Evolutionary conservation across 2,888 invertebrate species (phyloP), one percentile per base, ranked within the genome.

Genomic region (Venusia cambrica): DNA sequence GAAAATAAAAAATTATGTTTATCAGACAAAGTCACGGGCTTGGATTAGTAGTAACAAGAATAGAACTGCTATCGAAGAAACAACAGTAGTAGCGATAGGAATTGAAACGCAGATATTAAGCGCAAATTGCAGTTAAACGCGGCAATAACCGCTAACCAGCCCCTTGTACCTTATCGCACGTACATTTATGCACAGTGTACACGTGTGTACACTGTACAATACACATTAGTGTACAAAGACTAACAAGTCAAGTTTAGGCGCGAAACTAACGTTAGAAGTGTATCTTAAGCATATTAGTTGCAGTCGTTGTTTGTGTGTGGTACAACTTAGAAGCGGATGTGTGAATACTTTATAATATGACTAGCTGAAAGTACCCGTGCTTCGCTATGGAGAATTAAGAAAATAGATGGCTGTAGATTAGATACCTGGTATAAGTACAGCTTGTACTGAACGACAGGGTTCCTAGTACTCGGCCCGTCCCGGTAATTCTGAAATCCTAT

Each of bases 191-290:
- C 26, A 26, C 13, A 4, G 3, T 22, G 24, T 24, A 22, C 29
- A 33, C 33, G 25, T 19, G 29, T 22, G 11, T 25, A 30, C 22
- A 12, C 2, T n/a, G 12, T 22, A 20, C 20, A 10, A 2, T 16
- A 5, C 2, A 5, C 19, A 8, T 4, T 8, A 8, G 20, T 66
- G 57, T 66, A 67, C 62, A 60, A 72, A 75, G 70, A 75, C 76
- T 36, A 42, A 38, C 33, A 73, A 32, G 34, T 26, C 38, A 69
- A 73, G 64, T 67, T 54, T 54, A 53, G 49, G 52, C 48, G 45
- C 31, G 38, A 63, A 73, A 74, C 76, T 68, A 72, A 73, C 79
- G 74, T 84, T 81, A 83, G 72, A 74, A 79, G 72, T 76, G 76
- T 79, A 75, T 72, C 54, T 49, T 52, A 46, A 35, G 35, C 37